Base-by-base conservation (phyloP, 2,113 vertebrate genomes). In the Pteropus alecto region DNA sequence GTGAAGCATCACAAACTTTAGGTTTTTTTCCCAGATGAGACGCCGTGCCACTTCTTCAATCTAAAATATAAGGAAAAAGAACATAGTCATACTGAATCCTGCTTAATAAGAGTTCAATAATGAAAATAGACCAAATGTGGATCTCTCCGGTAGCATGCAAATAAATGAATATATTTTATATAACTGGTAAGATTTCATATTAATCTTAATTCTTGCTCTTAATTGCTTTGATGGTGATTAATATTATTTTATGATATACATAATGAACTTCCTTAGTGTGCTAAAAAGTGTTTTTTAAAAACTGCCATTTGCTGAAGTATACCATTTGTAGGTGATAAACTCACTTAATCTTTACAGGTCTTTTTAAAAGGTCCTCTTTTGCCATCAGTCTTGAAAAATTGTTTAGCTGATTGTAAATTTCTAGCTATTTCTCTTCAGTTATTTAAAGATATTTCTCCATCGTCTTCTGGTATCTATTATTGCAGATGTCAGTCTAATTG, bases 21-120 rank as follows among this genome's bases (percentile, higher is more conserved):
- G 54, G 93, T 99, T 99, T 97, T 98, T 98, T 97, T 99, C 99
- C 99, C 99, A 99, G 0, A 98, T 98, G 10, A 84, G 70, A 1
- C 98, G 99, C 4, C 99, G 98, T 22, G 81, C 84, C 0, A 1
- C 38, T 63, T 98, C 97, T 96, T 99, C 98, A 7, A 96, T 93
- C 99, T 99, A 97, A 58, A 98, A 98, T 1, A 41, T 41, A 86
- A 83, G 1, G 10, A 89, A 30, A 67, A 51, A 70, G 30, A 89
- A 5, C 1, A n/a, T 2, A 38, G 2, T 71, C 83, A 33, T 43
- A 78, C 26, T 77, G 46, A 46, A 73, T 71, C 68, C 33, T 63
- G 28, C n/a, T 86, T 28, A 74, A 26, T 48, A 71, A 77, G 19
- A n/a, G 51, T 58, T 87, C 41, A 85, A 7, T 70, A 54, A 94